These are phyloP conservation scores for Rallus crepitans DNA, from an alignment of 2,797 vertebrate species.

Conservation along the genomic window DNA sequence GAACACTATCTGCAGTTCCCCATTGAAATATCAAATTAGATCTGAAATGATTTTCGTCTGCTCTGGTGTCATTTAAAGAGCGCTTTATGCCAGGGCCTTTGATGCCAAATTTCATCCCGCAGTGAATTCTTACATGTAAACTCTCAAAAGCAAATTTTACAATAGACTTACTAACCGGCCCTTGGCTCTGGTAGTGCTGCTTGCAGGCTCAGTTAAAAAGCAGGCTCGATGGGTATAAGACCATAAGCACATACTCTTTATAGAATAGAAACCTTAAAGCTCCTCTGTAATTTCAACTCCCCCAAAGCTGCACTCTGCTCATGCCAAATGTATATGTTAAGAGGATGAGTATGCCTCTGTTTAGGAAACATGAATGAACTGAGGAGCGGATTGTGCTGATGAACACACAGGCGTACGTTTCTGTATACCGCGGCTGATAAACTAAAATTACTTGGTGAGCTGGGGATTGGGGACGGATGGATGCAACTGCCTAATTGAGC, in stretches of 20 bases:
- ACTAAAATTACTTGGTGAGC: not conserved
- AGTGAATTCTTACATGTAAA: conserved; percentile 40
- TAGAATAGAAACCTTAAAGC: not conserved
- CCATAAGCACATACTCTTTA: not conserved
- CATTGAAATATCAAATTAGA: conserved; percentile 37
- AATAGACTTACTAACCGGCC: conserved; percentile 34
- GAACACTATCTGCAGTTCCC: not conserved
- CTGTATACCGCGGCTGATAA: not conserved
- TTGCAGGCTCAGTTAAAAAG: conserved; percentile 25
- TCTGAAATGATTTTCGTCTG: conserved; percentile 34
- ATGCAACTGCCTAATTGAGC: conserved; percentile 1
- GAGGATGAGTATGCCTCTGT: not conserved
- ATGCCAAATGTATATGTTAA: not conserved
- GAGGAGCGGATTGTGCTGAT: not conserved
- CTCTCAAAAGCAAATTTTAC: conserved; percentile 40
- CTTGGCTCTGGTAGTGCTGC: conserved; percentile 8
- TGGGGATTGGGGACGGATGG: not conserved
- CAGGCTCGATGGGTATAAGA: not conserved
- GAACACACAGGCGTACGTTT: not conserved
- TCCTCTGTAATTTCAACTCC: conserved; percentile 19
- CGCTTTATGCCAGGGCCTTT: conserved; percentile 10
- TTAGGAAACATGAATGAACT: not conserved
- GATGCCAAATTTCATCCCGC: conserved; percentile 15
- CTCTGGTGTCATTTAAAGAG: not conserved
- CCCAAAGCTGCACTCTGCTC: not conserved